phyloP scores from a whole-genome alignment of 1,140 invertebrate genomes.

The Drosophila paulistorum region DNA sequence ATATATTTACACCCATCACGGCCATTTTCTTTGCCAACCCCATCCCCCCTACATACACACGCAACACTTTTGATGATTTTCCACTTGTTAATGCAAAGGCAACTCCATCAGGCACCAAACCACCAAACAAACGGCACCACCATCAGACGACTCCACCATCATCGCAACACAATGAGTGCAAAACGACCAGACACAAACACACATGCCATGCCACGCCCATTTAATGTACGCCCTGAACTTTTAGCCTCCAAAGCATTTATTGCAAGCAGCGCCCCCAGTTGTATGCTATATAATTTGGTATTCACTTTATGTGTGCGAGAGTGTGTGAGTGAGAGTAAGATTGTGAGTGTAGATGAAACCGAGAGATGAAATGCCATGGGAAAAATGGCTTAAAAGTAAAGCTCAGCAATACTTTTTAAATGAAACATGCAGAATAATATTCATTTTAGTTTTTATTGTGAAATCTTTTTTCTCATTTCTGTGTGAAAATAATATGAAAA shows the following conservation, averaged over 20 bases:
- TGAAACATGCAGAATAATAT: not conserved
- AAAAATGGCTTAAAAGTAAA: conserved; percentile 8
- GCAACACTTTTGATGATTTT: conserved; percentile 38
- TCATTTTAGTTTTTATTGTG: not conserved
- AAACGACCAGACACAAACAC: conserved; percentile 19
- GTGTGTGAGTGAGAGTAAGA: not conserved
- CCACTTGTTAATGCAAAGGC: conserved; percentile 55
- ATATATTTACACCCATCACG: conserved; percentile 44
- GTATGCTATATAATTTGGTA: conserved; percentile 52
- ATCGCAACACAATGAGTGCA: conserved; percentile 18
- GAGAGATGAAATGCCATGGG: not conserved
- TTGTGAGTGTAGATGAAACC: not conserved
- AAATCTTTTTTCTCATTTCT: not conserved
- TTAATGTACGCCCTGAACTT: conserved; percentile 59
- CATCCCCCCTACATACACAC: not conserved
- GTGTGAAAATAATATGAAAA: not conserved
- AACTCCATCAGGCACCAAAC: conserved; percentile 19
- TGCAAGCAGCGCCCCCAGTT: conserved; percentile 44
- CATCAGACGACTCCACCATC: not conserved
- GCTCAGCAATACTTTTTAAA: not conserved
- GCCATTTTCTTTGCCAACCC: not conserved
- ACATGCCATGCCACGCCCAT: conserved; percentile 58
- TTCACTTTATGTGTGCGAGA: conserved; percentile 15
- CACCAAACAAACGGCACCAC: too few relatives aligned
- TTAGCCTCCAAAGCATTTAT: conserved; percentile 39